These are phyloP conservation scores for Ictalurus punctatus DNA, from an alignment of 2,113 vertebrate genomes.

Conservation along the genomic window DNA sequence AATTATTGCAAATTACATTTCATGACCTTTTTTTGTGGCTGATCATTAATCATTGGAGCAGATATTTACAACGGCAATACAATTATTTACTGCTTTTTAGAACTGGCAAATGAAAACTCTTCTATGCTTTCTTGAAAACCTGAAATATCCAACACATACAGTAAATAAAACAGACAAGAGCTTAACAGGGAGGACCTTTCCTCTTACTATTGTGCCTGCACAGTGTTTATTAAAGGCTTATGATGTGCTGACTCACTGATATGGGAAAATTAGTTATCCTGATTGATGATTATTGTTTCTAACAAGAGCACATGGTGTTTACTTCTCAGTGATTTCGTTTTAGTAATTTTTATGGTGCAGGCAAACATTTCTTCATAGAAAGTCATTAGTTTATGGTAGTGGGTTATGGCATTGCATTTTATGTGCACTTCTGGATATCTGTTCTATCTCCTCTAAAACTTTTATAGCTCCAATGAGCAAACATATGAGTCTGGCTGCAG, in stretches of 20 bases:
- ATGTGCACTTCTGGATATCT: background rate
- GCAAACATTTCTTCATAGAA: background rate
- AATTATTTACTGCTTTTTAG: slow-evolving; percentile 9
- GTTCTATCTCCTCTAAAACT: background rate
- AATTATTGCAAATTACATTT: slow-evolving; percentile 32
- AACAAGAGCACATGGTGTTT: slow-evolving; percentile 8
- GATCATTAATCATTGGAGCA: slow-evolving; percentile 37
- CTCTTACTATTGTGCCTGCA: background rate
- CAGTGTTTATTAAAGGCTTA: background rate
- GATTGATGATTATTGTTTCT: background rate
- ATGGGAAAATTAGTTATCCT: background rate
- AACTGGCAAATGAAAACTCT: background rate
- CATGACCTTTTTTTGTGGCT: slow-evolving; percentile 17
- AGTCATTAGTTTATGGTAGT: background rate
- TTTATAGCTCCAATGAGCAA: background rate
- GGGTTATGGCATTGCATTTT: background rate
- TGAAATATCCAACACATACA: background rate
- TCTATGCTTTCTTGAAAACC: background rate
- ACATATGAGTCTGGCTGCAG: background rate
- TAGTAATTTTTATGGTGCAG: background rate
- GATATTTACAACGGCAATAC: slow-evolving; percentile 20
- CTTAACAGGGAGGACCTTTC: background rate
- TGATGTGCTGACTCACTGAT: slow-evolving; percentile 10
- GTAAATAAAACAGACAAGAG: background rate
- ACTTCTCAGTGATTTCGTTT: background rate